Percentiles rank a stretch among this genome's conserved stretches.
phyloP scores from a whole-genome alignment of 2,888 invertebrate species.

The Emesis russula region DNA sequence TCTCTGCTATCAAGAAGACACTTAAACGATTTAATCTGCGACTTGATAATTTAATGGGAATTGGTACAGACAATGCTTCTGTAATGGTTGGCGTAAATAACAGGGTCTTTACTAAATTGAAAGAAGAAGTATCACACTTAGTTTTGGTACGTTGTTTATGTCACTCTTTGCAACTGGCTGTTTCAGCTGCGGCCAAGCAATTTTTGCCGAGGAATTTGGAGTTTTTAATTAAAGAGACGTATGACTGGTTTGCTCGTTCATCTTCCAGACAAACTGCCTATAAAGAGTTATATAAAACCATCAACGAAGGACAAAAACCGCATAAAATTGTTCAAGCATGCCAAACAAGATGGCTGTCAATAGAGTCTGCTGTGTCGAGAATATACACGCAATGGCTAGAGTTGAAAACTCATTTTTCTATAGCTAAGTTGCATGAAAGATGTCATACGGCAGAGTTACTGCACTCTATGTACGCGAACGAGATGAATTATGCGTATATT shows the following conservation, averaged over 20 bases:
- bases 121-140: not conserved
- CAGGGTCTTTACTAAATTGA: conserved; percentile 10
- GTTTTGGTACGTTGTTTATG: conserved; percentile 18
- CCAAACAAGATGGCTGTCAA: conserved; percentile 19
- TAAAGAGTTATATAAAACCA: conserved; percentile 21
- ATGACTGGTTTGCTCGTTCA: conserved; percentile 17
- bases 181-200: not conserved
- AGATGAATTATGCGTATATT: conserved; percentile 72
- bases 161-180: conserved; percentile 18
- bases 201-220: not conserved
- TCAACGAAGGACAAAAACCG: conserved; percentile 17
- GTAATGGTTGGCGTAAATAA: conserved; percentile 19
- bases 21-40: not conserved
- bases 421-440: conserved; percentile 7
- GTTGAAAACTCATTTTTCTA: not conserved
- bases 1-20: conserved; percentile 1
- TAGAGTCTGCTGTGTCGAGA: conserved; percentile 12
- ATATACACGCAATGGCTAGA: conserved; percentile 10
- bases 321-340: conserved; percentile 21
- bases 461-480: conserved; percentile 73
- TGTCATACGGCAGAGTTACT: conserved; percentile 20
- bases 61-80: conserved; percentile 9
- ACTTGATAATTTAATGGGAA: conserved; percentile 6
- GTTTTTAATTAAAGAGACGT: not conserved
- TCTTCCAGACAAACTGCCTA: not conserved